A percentile compares a stretch with the other conserved stretches of the same genome.
These are phyloP conservation scores for Triplophysa tibetana DNA, from an alignment of 2,113 vertebrate species.

Conservation along the genomic window DNA sequence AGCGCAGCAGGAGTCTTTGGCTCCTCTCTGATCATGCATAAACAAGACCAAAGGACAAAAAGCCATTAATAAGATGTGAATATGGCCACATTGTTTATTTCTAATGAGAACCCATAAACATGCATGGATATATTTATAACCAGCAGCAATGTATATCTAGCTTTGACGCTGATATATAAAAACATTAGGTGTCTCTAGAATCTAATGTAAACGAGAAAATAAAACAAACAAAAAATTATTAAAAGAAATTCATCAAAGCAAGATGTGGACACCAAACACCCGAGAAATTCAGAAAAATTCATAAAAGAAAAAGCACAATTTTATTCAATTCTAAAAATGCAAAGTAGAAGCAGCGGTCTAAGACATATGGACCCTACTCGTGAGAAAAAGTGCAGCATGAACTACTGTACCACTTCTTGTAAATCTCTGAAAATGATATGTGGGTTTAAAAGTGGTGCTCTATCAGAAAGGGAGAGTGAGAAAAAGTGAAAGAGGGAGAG, in stretches of 20 bases:
- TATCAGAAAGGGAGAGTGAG: not conserved
- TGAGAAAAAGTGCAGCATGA: not conserved
- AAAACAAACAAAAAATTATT: too few relatives aligned
- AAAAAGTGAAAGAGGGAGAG: not conserved
- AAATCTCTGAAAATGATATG: not conserved
- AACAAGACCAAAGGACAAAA: constrained; percentile 41
- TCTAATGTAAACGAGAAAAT: too few relatives aligned
- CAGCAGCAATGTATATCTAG: not conserved
- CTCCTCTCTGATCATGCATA: constrained; percentile 74
- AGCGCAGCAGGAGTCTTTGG: constrained; percentile 80
- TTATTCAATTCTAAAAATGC: not conserved
- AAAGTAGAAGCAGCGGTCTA: not conserved
- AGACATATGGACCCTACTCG: not conserved
- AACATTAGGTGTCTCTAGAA: not conserved
- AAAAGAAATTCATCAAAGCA: not conserved
- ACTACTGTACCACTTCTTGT: not conserved
- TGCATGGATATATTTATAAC: not conserved
- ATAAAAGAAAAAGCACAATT: not conserved
- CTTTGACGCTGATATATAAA: not conserved
- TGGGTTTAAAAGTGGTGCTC: not conserved
- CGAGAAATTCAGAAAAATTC: not conserved
- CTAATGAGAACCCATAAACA: not conserved
- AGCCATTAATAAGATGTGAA: constrained; percentile 21
- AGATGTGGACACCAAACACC: not conserved
- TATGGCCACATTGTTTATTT: constrained; percentile 8